These are phyloP conservation scores for Lochmaea crataegi DNA, from an alignment of 2,888 invertebrate species.

Conservation along the genomic window DNA sequence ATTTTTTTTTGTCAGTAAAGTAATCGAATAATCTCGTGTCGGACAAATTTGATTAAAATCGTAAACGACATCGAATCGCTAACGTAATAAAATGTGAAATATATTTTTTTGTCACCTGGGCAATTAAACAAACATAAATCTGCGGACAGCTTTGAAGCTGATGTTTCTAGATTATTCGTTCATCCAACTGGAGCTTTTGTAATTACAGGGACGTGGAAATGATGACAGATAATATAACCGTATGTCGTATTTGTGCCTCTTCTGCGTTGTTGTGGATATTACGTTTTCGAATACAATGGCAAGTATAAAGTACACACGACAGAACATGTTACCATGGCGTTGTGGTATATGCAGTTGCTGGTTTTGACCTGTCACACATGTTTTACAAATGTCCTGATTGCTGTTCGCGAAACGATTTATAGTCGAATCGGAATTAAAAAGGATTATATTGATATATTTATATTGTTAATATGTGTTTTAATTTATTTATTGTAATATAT, in stretches of 20 bases:
- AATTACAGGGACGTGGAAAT: conserved; percentile 1
- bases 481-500: too few relatives aligned
- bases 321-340: conserved; percentile 2
- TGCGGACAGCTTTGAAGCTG: neutral
- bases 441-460: too few relatives aligned
- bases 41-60: neutral
- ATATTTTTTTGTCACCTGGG: neutral
- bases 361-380: conserved; percentile 16
- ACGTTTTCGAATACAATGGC: conserved; percentile 5
- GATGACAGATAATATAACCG: conserved; percentile 8
- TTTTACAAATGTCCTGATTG: conserved; percentile 15
- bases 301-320: conserved; percentile 10
- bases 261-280: conserved; percentile 7
- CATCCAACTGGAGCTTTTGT: conserved; percentile 3
- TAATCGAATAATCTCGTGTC: neutral
- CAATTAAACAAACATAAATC: conserved; percentile 3
- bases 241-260: neutral
- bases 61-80: neutral
- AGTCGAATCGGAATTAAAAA: neutral
- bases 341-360: conserved; percentile 11
- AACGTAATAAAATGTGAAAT: neutral
- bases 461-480: too few relatives aligned
- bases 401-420: conserved; percentile 9
- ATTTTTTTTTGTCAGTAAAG: too few relatives aligned
- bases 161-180: neutral